Evolutionary conservation across 30 jellyfish, hydroid and myxozoan genomes (phyloP), one percentile per base, ranked within the genome.

Genomic region (Aurelia coerulea): DNA sequence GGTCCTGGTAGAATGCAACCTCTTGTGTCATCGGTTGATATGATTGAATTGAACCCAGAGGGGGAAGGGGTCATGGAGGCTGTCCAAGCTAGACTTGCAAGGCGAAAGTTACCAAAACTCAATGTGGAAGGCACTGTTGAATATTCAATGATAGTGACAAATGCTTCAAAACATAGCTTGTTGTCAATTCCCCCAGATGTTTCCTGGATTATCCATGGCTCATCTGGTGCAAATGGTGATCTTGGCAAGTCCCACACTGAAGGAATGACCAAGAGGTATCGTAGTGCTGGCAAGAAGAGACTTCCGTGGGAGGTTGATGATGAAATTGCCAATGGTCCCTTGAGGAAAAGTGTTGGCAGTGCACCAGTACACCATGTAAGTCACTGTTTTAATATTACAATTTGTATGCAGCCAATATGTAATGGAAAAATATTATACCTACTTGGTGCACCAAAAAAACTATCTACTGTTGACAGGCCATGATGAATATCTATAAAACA

Each of bases 1-100:
- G 98, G 98, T 0, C 92, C 97, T 1, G 98, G 98, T 0, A 83
- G 91, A 12, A 79, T 94, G 90, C 91, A 80, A 62, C 98, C 98
- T n/a, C 88, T 94, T 42, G 98, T 94, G 53, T 71, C 97, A 58
- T 89, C 98, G n/a, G 98, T 94, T 31, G 96, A 94, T 71, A 79
- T 65, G 82, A 75, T 94, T 62, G 98, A 94, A 79, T 72, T 81
- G 80, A 78, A 62, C 32, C 85, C 91, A 10, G 92, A 85, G 10
- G 97, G 94, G 1, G 97, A 89, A 64, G 98, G 98, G 17, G 96
- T 76, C 2, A 80, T 94, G 92, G 96, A 79, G 23, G 98, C 98
- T 3, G 97, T 94, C 0, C 98, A 94, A 75, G 96, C 98, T 2
- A 73, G 97, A 65, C 91, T 94, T 12, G 92, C 96, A 4, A 88